Evolutionary conservation across 2,113 vertebrate genomes (phyloP).

Genomic region (Micromys minutus): DNA sequence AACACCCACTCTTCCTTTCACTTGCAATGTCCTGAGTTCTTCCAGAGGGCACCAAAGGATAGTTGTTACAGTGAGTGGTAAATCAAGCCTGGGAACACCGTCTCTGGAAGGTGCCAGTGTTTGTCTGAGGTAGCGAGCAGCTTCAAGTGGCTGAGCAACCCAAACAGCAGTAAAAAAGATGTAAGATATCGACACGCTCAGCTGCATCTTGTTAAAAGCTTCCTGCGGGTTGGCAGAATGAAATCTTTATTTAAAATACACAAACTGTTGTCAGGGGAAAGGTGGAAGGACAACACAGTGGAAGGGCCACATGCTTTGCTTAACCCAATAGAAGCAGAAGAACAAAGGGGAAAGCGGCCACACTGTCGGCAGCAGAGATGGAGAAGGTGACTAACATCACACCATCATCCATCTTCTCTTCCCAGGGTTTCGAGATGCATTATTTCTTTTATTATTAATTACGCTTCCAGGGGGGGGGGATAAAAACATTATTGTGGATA

Average conservation of each 20-base stretch:
- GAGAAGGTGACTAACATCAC: constrained; percentile 34
- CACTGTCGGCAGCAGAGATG: constrained; percentile 44
- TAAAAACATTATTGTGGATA: constrained; percentile 50
- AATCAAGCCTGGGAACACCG: constrained; percentile 74
- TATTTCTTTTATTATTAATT: constrained; percentile 80
- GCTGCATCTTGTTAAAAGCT: constrained; percentile 90
- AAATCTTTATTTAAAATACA: constrained; percentile 91
- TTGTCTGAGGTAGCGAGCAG: constrained; percentile 75
- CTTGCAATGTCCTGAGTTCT: background rate
- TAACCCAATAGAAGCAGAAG: constrained; percentile 78
- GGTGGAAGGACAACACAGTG: constrained; percentile 80
- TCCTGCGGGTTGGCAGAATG: constrained; percentile 89
- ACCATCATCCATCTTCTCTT: constrained; percentile 35
- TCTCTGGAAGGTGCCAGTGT: constrained; percentile 68
- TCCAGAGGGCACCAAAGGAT: constrained; percentile 39
- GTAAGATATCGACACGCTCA: constrained; percentile 84
- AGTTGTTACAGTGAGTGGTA: constrained; percentile 50
- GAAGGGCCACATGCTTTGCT: constrained; percentile 83
- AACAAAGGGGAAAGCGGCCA: constrained; percentile 48
- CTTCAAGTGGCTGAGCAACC: constrained; percentile 82
- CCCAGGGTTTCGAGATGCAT: constrained; percentile 51
- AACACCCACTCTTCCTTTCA: background rate
- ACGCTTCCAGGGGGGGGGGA: constrained; percentile 50
- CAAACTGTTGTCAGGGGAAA: constrained; percentile 86
- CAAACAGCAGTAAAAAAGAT: constrained; percentile 84